Conservation (phyloP, 2,113 vertebrate species). For the Forbesichthys papilliferus region DNA sequence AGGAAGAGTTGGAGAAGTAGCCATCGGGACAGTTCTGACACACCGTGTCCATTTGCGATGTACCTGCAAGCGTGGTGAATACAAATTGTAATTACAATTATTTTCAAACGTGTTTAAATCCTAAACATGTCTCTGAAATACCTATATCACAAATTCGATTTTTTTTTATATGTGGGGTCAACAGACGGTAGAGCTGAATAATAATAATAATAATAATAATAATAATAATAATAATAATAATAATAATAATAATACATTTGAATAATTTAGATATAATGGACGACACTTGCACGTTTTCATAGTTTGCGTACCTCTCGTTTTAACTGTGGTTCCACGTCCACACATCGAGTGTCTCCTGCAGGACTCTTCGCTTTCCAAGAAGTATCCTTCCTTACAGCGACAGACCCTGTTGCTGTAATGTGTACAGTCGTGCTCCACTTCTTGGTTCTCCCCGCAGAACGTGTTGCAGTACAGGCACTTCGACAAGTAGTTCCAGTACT, state of each 20-base stretch:
- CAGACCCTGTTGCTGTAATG: constrained; percentile 62
- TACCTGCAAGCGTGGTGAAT: constrained; percentile 50
- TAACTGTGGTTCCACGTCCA: constrained; percentile 54
- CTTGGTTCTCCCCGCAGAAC: constrained; percentile 56
- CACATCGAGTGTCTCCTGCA: constrained; percentile 63
- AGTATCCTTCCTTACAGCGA: constrained; percentile 68
- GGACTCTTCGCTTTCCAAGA: constrained; percentile 38
- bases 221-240: too few relatives aligned
- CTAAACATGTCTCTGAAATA: neutral
- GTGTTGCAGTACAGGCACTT: constrained; percentile 73
- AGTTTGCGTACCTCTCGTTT: constrained; percentile 45
- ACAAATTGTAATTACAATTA: neutral
- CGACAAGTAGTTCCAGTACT: constrained; percentile 71
- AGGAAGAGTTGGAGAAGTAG: constrained; percentile 61
- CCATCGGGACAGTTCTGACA: constrained; percentile 63
- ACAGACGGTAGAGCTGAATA: too few relatives aligned
- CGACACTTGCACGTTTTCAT: neutral
- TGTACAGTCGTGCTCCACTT: constrained; percentile 65
- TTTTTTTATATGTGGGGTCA: too few relatives aligned
- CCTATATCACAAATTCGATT: neutral
- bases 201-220: too few relatives aligned
- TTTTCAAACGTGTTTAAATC: too few relatives aligned
- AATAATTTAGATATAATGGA: neutral
- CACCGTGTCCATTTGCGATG: constrained; percentile 47
- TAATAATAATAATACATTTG: neutral